Evolutionary conservation across 2,797 vertebrate species (phyloP), one percentile per base, ranked within the genome.

Genomic region (Coracias cyanogaster): DNA sequence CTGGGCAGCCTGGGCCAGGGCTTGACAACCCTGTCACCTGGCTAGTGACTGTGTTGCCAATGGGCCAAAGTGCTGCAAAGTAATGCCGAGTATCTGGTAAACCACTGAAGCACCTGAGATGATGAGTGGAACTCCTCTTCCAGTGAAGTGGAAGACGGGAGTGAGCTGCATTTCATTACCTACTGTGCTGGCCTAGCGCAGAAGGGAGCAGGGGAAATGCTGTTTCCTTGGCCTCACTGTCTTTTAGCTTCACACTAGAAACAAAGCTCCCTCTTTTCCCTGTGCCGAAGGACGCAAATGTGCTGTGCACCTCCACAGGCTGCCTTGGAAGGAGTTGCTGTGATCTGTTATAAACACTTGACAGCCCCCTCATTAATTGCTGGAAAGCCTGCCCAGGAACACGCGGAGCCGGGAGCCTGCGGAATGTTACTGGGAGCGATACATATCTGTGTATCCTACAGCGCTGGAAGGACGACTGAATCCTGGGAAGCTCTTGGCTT

Each of bases 341-440:
- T 70, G 57, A 61, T 94, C 82, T 91, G 57, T 93, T 94, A 90
- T 86, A 78, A 94, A 85, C 69, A 70, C 67, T 93, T 67, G 64
- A 72, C 79, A 95, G 51, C 82, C 70, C 48, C 31, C 80, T 92
- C 73, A 48, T 91, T 93, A 91, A 54, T 81, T 96, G 90, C 78
- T 64, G 43, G 92, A 93, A 94, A 89, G 83, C 61, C 66, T 87
- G 49, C 61, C 57, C 35, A 12, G 79, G 76, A 80, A 89, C 14
- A 26, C 4, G 12, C 21, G 12, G 62, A 86, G 73, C 43, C 48
- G 77, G 77, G 52, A 86, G 83, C 62, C 93, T 95, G 91, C 76
- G 89, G 83, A 94, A 87, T 94, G 87, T 94, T 82, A 89, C 85
- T 41, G 37, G 73, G 79, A 90, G 79, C 22, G 77, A 93, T 84